Conservation (phyloP, 2,113 vertebrate genomes). For the Noctilio leporinus region DNA sequence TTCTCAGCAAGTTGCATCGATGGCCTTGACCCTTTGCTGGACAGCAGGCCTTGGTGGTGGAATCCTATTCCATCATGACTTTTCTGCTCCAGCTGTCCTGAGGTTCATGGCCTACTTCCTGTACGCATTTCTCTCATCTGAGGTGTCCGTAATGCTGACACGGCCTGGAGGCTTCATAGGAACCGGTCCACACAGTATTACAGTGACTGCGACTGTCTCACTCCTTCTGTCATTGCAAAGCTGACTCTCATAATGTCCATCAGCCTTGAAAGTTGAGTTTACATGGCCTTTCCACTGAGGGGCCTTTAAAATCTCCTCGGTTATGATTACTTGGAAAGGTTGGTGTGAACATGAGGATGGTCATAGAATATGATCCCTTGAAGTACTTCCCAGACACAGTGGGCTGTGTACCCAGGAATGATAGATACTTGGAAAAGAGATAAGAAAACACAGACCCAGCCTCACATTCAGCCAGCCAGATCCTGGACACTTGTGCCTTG, state of each 20-base stretch:
- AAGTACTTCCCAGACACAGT: neutral
- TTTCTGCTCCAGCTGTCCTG: neutral
- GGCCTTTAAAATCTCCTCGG: neutral
- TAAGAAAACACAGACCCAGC: neutral
- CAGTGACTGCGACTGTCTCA: too few relatives aligned
- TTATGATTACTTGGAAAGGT: neutral
- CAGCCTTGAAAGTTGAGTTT: neutral
- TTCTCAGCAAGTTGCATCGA: neutral
- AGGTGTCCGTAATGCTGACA: too few relatives aligned
- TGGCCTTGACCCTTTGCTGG: neutral
- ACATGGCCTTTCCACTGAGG: neutral
- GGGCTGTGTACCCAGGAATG: neutral
- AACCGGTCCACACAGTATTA: neutral
- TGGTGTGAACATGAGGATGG: neutral
- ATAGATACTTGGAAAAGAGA: neutral
- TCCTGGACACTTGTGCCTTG: neutral
- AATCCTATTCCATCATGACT: neutral
- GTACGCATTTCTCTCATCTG: neutral
- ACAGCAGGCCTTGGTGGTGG: neutral
- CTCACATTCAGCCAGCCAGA: neutral
- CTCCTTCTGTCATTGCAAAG: neutral
- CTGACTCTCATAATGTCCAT: neutral
- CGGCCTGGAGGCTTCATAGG: neutral
- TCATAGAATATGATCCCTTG: neutral
- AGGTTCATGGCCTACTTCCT: neutral